These are phyloP conservation scores for Drosophila diplacantha DNA, from an alignment of 2,888 invertebrate genomes.

Conservation along the genomic window DNA sequence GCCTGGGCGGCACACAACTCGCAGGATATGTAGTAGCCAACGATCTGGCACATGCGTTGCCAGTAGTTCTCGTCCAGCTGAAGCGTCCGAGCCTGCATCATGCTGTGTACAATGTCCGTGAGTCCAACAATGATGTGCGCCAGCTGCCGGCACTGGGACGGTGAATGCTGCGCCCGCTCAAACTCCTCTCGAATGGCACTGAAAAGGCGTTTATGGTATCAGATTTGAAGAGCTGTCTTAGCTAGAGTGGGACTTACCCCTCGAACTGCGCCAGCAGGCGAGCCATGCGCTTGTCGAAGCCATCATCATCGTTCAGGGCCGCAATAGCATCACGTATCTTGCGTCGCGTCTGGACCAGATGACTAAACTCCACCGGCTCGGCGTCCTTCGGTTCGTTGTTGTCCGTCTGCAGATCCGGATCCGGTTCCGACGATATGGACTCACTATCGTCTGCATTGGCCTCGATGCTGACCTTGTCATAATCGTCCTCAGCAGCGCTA, in stretches of 20 bases:
- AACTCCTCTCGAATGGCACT: slow-evolving; percentile 61
- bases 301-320: slow-evolving; percentile 53
- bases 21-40: slow-evolving; percentile 65
- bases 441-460: slow-evolving; percentile 36
- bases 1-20: slow-evolving; percentile 60
- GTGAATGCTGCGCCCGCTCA: slow-evolving; percentile 42
- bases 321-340: slow-evolving; percentile 61
- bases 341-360: slow-evolving; percentile 49
- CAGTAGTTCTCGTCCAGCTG: slow-evolving; percentile 26
- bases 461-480: slow-evolving; percentile 34
- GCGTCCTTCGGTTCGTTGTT: slow-evolving; percentile 12
- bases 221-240: background rate
- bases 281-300: slow-evolving; percentile 51
- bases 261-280: slow-evolving; percentile 55
- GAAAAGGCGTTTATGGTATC: background rate
- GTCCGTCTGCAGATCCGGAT: background rate
- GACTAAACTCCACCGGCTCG: slow-evolving; percentile 48
- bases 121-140: slow-evolving; percentile 48
- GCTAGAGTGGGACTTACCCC: slow-evolving; percentile 35
- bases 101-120: slow-evolving; percentile 52
- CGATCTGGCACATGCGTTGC: slow-evolving; percentile 60
- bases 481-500: slow-evolving; percentile 27
- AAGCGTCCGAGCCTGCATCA: slow-evolving; percentile 32
- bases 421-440: slow-evolving; percentile 7
- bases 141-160: slow-evolving; percentile 52